Percentiles rank a stretch among this genome's conserved stretches.
phyloP scores from a whole-genome alignment of 1,140 invertebrate genomes.

The Maconellicoccus hirsutus region DNA sequence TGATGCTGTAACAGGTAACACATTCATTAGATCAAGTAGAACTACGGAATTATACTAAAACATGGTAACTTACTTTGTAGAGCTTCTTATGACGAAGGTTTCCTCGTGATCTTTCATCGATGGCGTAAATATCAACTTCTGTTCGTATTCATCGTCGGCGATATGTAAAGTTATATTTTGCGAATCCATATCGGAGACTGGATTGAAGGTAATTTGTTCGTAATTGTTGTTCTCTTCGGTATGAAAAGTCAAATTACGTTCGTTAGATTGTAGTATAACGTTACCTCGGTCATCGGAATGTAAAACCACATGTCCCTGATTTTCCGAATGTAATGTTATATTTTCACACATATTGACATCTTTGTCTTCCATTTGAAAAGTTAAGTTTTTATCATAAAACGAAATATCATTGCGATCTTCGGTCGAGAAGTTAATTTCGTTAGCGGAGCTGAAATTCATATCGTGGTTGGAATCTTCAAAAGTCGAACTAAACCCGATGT shows the following conservation, averaged over 20 bases:
- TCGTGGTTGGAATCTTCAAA: not conserved
- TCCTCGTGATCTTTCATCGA: not conserved
- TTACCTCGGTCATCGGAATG: conserved; percentile 6
- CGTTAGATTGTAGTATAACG: not conserved
- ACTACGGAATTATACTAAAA: not conserved
- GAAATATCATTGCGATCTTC: not conserved
- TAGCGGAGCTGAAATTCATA: not conserved
- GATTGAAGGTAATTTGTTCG: not conserved
- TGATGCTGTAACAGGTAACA: not conserved
- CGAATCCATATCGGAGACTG: not conserved
- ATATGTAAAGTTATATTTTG: conserved; percentile 15
- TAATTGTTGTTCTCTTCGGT: conserved; percentile 14
- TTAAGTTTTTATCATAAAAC: conserved; percentile 6
- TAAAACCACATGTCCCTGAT: conserved; percentile 11
- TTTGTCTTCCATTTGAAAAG: conserved; percentile 13
- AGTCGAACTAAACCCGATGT: not conserved
- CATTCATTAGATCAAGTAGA: not conserved
- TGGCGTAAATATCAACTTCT: not conserved
- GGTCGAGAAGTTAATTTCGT: not conserved
- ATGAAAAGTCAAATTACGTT: not conserved
- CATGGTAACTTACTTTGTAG: not conserved
- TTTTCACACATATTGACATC: not conserved
- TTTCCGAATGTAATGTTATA: conserved; percentile 16
- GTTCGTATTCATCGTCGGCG: conserved; percentile 4
- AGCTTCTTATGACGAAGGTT: conserved; percentile 10